Evolutionary conservation across 2,113 vertebrate species (phyloP).

Genomic region (Tinamus guttatus): DNA sequence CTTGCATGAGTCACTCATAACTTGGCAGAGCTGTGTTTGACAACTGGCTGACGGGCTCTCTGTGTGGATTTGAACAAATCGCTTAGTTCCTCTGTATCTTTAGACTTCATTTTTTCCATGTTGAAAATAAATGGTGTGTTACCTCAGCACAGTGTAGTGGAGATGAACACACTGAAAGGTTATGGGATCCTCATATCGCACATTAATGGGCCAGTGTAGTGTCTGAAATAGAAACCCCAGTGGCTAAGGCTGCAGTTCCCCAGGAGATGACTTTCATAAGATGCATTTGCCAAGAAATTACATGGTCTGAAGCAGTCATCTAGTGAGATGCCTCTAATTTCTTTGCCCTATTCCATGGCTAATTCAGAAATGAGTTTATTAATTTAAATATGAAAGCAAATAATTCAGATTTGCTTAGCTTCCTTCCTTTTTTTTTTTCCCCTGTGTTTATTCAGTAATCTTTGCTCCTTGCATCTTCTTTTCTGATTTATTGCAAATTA

Average conservation of each 20-base stretch:
- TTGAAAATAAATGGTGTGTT: neutral
- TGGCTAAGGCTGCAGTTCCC: neutral
- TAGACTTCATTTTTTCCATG: neutral
- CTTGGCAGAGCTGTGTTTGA: neutral
- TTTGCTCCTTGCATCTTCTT: neutral
- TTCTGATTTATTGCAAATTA: neutral
- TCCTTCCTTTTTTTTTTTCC: neutral
- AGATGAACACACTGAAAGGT: neutral
- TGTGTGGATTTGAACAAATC: neutral
- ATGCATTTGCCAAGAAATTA: constrained; percentile 11
- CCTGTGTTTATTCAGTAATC: neutral
- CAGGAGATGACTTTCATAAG: neutral
- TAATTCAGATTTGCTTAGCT: constrained; percentile 54
- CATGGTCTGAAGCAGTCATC: neutral
- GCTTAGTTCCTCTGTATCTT: neutral
- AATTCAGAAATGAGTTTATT: constrained; percentile 63
- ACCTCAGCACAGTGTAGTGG: neutral
- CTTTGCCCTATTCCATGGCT: neutral
- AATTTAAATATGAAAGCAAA: constrained; percentile 40
- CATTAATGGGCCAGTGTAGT: neutral
- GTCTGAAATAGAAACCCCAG: neutral
- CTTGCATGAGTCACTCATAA: neutral
- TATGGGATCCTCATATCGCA: neutral
- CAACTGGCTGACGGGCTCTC: neutral
- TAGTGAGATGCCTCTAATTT: constrained; percentile 16